Evolutionary conservation across 2,888 invertebrate species (phyloP), one percentile per base, ranked within the genome.

Genomic region (Spilarctia lutea): DNA sequence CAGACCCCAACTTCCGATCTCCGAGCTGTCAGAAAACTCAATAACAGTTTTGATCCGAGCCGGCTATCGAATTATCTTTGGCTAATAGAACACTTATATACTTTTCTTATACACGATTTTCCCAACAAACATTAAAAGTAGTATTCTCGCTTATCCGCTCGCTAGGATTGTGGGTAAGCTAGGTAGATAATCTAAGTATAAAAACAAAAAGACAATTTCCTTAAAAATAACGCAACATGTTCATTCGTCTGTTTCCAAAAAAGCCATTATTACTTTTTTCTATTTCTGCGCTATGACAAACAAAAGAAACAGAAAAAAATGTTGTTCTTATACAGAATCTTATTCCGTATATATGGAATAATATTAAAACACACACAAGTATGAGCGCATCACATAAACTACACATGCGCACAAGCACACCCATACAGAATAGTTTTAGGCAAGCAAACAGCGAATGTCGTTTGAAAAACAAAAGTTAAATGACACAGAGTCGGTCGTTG

Each of bases 391-490:
- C 68, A 73, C 68, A 70, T 2, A 63, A 35, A n/a, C 39, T 67
- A 52, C 33, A 73, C 48, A 72, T 65, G 72, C 72, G 74, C 33
- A 45, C 52, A 76, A 42, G 73, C 71, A 73, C 11, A 72, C 45
- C 48, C 71, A 73, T 60, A 68, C 77, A 75, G 79, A 81, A 82
- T 85, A 84, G 84, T 74, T 85, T 84, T 85, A 85, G 80, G 76
- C 76, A 75, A 82, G 81, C 84, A 80, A 83, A 79, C 83, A 80
- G 56, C 45, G 74, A 82, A 83, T 87, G 89, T 89, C 89, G 86
- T 89, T 89, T 89, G 86, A 88, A 89, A 88, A 89, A 85, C 89
- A 89, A 88, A 72, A 89, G 89, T 88, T 89, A 86, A 88, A 86
- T 72, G 89, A 88, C 89, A 74, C 82, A 56, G 45, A 16, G 33